phyloP scores from a whole-genome alignment of 2,797 vertebrate genomes.

The Sciaenops ocellatus region DNA sequence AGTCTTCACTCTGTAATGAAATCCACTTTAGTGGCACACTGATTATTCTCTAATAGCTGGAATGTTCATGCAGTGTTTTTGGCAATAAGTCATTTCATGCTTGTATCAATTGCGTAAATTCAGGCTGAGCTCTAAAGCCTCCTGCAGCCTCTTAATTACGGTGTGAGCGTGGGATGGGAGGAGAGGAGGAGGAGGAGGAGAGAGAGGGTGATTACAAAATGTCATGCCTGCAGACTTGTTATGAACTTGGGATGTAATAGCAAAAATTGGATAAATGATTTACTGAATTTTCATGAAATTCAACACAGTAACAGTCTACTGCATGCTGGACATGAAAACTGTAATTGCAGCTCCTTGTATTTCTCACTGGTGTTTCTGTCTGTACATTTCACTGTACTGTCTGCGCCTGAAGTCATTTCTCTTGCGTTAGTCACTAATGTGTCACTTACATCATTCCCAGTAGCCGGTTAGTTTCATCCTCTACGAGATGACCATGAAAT shows the following conservation, averaged over 20 bases:
- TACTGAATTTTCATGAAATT: constrained; percentile 33
- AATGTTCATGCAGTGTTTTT: constrained; percentile 71
- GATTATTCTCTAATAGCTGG: constrained; percentile 74
- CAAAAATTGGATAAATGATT: constrained; percentile 61
- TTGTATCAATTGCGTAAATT: constrained; percentile 78
- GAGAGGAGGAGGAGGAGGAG: constrained; percentile 29
- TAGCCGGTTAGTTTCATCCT: constrained; percentile 36
- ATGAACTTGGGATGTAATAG: constrained; percentile 59
- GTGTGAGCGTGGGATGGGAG: constrained; percentile 43
- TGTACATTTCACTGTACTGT: background rate
- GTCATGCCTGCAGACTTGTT: constrained; percentile 54
- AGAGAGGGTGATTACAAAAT: constrained; percentile 53
- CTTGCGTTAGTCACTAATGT: constrained; percentile 21
- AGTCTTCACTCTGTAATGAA: constrained; percentile 53
- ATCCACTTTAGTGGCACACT: constrained; percentile 63
- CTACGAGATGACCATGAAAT: constrained; percentile 49
- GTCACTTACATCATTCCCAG: constrained; percentile 51
- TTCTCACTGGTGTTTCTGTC: constrained; percentile 2
- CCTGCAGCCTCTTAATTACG: constrained; percentile 79
- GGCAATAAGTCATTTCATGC: constrained; percentile 78
- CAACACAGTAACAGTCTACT: constrained; percentile 15
- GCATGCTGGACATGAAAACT: constrained; percentile 24
- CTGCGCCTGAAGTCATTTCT: constrained; percentile 31
- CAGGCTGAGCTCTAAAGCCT: constrained; percentile 71
- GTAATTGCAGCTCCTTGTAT: constrained; percentile 9